A percentile compares a stretch with the other conserved stretches of the same genome.
phyloP scores from a whole-genome alignment of 2,797 vertebrate genomes.

The Arnoldichthys spilopterus region DNA sequence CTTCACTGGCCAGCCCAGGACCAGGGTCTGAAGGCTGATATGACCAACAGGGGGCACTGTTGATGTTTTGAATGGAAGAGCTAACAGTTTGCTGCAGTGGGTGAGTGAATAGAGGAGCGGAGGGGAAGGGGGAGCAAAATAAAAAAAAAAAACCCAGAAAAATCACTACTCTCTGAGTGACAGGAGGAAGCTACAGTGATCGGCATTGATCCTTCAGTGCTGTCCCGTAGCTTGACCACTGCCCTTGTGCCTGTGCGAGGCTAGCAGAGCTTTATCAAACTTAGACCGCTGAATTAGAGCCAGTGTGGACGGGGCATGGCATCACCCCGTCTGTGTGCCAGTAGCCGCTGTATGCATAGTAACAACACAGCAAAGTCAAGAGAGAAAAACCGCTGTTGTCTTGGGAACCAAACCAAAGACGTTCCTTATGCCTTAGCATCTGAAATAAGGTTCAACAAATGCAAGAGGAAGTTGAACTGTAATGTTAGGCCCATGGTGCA shows the following conservation, averaged over 20 bases:
- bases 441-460: conserved; percentile 21
- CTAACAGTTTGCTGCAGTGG: conserved; percentile 67
- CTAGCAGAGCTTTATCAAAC: conserved; percentile 60
- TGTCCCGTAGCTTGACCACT: conserved; percentile 62
- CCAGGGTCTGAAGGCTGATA: conserved; percentile 48
- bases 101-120: conserved; percentile 45
- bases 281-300: conserved; percentile 53
- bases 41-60: conserved; percentile 83
- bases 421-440: conserved; percentile 34
- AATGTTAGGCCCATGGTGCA: conserved; percentile 15
- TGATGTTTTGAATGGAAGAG: conserved; percentile 68
- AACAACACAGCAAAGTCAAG: conserved; percentile 38
- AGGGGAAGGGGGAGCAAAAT: conserved; percentile 30
- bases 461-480: neutral
- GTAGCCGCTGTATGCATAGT: conserved; percentile 44
- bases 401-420: conserved; percentile 53
- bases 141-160: conserved; percentile 20
- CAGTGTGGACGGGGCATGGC: conserved; percentile 31
- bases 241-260: conserved; percentile 59
- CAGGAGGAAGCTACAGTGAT: conserved; percentile 76
- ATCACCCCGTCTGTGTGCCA: conserved; percentile 22
- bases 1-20: conserved; percentile 63
- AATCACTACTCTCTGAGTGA: conserved; percentile 69
- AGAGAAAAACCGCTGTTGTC: conserved; percentile 57
- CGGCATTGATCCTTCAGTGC: conserved; percentile 71